These are phyloP conservation scores for Megastigmus dorsalis DNA, from an alignment of 2,888 invertebrate species.

Conservation along the genomic window DNA sequence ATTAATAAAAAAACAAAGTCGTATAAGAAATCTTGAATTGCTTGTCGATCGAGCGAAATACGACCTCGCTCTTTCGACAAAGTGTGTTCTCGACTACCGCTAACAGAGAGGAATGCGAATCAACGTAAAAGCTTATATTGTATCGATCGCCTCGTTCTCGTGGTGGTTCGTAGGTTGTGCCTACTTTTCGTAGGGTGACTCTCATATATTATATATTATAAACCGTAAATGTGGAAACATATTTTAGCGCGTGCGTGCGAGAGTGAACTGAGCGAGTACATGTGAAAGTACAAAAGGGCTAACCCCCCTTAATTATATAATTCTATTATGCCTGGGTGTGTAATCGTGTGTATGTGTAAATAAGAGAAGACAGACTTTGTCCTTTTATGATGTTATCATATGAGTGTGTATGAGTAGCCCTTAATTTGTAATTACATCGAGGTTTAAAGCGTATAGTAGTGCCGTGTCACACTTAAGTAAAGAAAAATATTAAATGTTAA, in stretches of 20 bases:
- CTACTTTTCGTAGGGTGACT: conserved; percentile 44
- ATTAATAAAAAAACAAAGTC: conserved; percentile 2
- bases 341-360: conserved; percentile 33
- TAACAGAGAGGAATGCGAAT: background rate
- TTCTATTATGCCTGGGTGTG: conserved; percentile 35
- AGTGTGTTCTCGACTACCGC: background rate
- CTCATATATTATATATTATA: conserved; percentile 15
- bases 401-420: conserved; percentile 11
- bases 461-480: conserved; percentile 16
- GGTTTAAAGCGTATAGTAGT: conserved; percentile 15
- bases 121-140: background rate
- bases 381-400: conserved; percentile 20
- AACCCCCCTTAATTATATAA: background rate
- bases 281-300: conserved; percentile 9
- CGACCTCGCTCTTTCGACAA: conserved; percentile 44
- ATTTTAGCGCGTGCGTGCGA: background rate
- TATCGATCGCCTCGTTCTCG: background rate
- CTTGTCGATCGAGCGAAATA: conserved; percentile 50
- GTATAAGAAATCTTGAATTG: too few relatives aligned
- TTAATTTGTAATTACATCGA: conserved; percentile 51
- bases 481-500: background rate
- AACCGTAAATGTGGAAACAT: background rate
- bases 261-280: background rate
- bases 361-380: conserved; percentile 34
- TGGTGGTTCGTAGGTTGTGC: conserved; percentile 34